These are phyloP conservation scores for Thaleichthys pacificus DNA, from an alignment of 2,797 vertebrate genomes.

Conservation along the genomic window DNA sequence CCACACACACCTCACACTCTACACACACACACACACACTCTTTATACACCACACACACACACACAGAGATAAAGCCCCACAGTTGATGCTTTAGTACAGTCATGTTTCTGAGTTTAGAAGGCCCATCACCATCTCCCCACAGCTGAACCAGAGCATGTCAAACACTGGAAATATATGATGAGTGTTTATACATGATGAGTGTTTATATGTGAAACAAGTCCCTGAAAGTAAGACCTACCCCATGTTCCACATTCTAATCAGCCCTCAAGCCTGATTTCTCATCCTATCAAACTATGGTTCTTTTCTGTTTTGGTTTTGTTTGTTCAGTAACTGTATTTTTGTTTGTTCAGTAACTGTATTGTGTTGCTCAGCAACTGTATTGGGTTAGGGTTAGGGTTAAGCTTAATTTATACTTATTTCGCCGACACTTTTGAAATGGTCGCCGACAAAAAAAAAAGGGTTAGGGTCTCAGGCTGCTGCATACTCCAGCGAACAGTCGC, in stretches of 20 bases:
- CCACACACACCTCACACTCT: background rate
- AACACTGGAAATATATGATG: conserved; percentile 97
- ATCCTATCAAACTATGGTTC: conserved; percentile 60
- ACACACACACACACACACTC: background rate
- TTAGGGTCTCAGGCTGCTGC: no score
- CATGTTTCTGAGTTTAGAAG: conserved; percentile 32
- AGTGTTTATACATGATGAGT: no score
- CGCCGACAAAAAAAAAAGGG: no score
- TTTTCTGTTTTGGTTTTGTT: conserved; percentile 46
- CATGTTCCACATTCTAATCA: conserved; percentile 76
- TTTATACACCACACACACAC: background rate
- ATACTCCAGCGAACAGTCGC: no score
- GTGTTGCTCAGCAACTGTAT: conserved; percentile 9
- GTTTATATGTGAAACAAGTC: conserved; percentile 80
- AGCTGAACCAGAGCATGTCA: conserved; percentile 67
- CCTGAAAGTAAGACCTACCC: conserved; percentile 71
- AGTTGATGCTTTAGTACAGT: conserved; percentile 37
- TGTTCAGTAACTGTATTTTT: conserved; percentile 25
- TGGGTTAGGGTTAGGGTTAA: conserved; percentile 5
- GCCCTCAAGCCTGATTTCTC: conserved; percentile 72
- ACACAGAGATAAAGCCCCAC: conserved; percentile 21
- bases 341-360: background rate
- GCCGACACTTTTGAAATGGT: no score
- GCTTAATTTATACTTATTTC: no score
- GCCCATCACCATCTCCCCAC: conserved; percentile 61